These are phyloP conservation scores for Thunnus thynnus DNA, from an alignment of 2,113 vertebrate species.

Conservation along the genomic window DNA sequence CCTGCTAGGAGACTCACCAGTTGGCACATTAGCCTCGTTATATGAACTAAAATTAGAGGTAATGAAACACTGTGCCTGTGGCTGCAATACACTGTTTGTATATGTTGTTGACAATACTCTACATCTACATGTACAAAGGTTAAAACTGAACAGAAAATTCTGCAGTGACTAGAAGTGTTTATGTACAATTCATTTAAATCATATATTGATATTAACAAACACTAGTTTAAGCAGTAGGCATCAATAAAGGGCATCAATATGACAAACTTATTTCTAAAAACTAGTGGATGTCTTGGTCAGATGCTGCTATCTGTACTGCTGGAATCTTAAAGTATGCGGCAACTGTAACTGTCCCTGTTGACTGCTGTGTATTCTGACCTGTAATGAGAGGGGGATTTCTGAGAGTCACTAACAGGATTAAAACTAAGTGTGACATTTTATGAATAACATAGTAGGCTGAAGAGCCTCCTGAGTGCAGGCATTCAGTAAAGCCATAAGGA, in stretches of 20 bases:
- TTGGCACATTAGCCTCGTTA: constrained; percentile 53
- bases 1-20: constrained; percentile 35
- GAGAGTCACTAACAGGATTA: constrained; percentile 62
- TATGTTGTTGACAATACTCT: neutral
- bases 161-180: neutral
- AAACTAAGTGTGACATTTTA: constrained; percentile 60
- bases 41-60: constrained; percentile 41
- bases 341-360: constrained; percentile 11
- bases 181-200: too few relatives aligned
- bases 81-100: neutral
- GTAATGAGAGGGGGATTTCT: constrained; percentile 42
- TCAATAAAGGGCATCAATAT: neutral
- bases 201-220: neutral
- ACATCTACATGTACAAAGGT: neutral
- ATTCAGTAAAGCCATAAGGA: constrained; percentile 19
- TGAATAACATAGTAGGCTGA: constrained; percentile 52
- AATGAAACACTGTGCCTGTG: neutral
- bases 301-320: neutral
- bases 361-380: constrained; percentile 27
- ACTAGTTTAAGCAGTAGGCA: neutral
- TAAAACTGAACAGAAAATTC: neutral
- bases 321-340: neutral
- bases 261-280: neutral
- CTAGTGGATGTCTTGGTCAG: neutral
- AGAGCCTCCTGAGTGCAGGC: constrained; percentile 30